phyloP scores from a whole-genome alignment of 2,888 invertebrate species.

The Sinhomidia bicolor region DNA sequence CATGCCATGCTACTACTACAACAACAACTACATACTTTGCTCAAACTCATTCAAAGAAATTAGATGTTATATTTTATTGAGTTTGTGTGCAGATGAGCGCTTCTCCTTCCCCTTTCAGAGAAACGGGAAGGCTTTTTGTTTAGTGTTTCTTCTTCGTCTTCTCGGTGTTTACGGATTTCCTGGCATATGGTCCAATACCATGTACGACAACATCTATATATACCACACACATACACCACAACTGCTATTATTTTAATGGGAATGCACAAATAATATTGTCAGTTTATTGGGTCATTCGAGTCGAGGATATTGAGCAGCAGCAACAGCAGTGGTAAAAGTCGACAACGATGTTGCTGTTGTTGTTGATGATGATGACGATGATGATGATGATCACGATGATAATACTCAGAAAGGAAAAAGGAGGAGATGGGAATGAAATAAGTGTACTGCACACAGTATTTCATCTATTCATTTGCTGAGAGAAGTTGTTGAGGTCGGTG shows the following conservation, averaged over 20 bases:
- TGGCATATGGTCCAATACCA: slow-evolving; percentile 42
- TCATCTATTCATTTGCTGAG: slow-evolving; percentile 15
- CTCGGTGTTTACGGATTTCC: slow-evolving; percentile 31
- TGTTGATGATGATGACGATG: not conserved
- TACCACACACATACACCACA: not conserved
- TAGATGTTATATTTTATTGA: not conserved
- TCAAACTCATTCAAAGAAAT: not conserved
- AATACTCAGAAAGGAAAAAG: not conserved
- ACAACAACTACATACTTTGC: no score
- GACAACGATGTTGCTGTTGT: not conserved
- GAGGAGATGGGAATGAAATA: not conserved
- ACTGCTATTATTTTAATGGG: slow-evolving; percentile 16
- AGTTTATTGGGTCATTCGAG: slow-evolving; percentile 61
- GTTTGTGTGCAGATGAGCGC: no score
- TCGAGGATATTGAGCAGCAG: slow-evolving; percentile 23
- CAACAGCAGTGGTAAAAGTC: not conserved
- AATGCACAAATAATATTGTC: slow-evolving; percentile 52
- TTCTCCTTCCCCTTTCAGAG: not conserved
- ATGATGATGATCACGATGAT: not conserved
- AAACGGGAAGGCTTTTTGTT: slow-evolving; percentile 6
- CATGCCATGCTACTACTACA: no score
- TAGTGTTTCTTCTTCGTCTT: not conserved
- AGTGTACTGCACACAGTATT: no score
- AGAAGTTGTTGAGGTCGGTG: no score
- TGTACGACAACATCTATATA: not conserved